Base-by-base conservation (phyloP, 2,797 vertebrate species). In the Pterois miles region DNA sequence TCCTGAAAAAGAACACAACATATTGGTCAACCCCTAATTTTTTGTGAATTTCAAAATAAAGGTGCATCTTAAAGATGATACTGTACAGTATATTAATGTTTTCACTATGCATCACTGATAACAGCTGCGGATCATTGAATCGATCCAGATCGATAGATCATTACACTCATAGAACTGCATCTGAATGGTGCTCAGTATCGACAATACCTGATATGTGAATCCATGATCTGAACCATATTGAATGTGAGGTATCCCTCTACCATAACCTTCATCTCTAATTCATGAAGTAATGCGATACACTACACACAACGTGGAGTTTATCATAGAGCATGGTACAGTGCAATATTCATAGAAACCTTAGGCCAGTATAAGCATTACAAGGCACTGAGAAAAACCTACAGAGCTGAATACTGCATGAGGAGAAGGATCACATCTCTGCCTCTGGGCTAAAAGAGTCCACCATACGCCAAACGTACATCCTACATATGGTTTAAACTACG, bases 301-400 rank as follows among this genome's bases (percentile, higher is more conserved):
- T 75, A 82, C 82, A 77, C 57, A 84, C 60, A 83, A 78, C 88
- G 88, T 65, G 33, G 73, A 79, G 70, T 88, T 90, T 71, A 82
- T 71, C 74, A 80, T 71, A 6, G 64, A 82, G 72, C 65, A 80
- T 46, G 71, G 34, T 71, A 56, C 64, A 27, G 71, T 85, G 69
- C 65, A 89, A 85, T 85, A 91, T 92, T 87, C 81, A 90, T 90
- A 64, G 38, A 53, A 86, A 84, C 88, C 86, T 88, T 84, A 71
- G 88, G 84, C 82, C 76, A 82, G 53, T 46, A 80, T 79, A 74
- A 73, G 75, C 56, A 67, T 66, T 67, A 71, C 65, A 57, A 76
- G 71, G 54, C 34, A 53, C 6, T 46, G 64, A 31, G 50, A 59
- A 67, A 83, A 82, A 48, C 72, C 54, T 65, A 74, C 3, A 70